These are phyloP conservation scores for Idris sp. DNA, from an alignment of 1,140 invertebrate genomes.

Conservation along the genomic window DNA sequence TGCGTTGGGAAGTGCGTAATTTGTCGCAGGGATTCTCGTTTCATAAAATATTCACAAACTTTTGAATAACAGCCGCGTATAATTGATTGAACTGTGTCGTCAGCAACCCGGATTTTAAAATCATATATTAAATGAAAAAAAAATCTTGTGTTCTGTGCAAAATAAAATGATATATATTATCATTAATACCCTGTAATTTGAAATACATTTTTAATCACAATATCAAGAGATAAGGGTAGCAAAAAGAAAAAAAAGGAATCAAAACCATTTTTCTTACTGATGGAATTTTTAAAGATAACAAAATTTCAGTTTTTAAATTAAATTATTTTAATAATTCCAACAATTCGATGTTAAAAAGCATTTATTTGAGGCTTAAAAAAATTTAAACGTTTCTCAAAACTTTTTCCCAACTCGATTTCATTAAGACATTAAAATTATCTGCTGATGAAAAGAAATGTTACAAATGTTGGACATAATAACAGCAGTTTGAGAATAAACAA, in stretches of 20 bases:
- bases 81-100: constrained; percentile 33
- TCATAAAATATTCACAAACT: constrained; percentile 39
- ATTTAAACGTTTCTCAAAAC: too few species aligned
- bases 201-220: background rate
- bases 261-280: too few species aligned
- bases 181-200: constrained; percentile 38
- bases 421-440: constrained; percentile 23
- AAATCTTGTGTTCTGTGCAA: constrained; percentile 18
- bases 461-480: constrained; percentile 5
- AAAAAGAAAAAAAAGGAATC: too few species aligned
- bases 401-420: constrained; percentile 1
- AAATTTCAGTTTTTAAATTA: too few species aligned
- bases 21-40: constrained; percentile 28
- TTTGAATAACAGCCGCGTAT: constrained; percentile 21
- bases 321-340: too few species aligned
- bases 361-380: too few species aligned
- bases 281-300: too few species aligned
- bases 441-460: background rate
- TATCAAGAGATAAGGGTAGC: too few species aligned
- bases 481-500: constrained; percentile 23
- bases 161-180: constrained; percentile 23
- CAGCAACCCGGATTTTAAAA: constrained; percentile 29
- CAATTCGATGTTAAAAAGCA: too few species aligned
- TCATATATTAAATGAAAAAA: constrained; percentile 34
- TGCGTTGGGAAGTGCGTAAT: constrained; percentile 27